A percentile compares a stretch with the other conserved stretches of the same genome.
These are phyloP conservation scores for Neoitamus cyanurus DNA, from an alignment of 2,888 invertebrate genomes.

Conservation along the genomic window DNA sequence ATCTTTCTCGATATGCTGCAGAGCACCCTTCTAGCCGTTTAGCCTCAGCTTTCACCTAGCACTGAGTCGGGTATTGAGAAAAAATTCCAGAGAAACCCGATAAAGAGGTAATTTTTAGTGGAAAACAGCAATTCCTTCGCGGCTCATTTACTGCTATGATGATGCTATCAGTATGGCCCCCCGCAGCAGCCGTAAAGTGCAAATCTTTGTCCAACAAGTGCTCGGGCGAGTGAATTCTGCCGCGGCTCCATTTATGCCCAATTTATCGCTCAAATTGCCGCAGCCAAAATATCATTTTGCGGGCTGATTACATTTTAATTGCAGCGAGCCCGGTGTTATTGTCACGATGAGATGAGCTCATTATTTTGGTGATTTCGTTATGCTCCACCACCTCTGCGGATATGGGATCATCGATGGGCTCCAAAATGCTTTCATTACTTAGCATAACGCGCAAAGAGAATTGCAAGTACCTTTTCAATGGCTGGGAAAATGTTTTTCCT, in stretches of 20 bases:
- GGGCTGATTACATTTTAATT: constrained; percentile 18
- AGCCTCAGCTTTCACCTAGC: not conserved
- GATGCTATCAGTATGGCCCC: not conserved
- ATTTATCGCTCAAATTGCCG: constrained; percentile 11
- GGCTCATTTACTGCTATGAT: not conserved
- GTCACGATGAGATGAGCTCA: not conserved
- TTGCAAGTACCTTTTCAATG: not conserved
- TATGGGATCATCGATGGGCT: not conserved
- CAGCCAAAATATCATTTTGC: not conserved
- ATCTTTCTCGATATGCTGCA: not conserved
- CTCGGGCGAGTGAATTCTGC: not conserved
- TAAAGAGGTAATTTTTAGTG: not conserved
- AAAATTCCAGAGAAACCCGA: not conserved
- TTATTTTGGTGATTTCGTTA: not conserved
- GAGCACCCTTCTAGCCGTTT: not conserved
- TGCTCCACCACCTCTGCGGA: not conserved
- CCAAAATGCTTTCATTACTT: not conserved
- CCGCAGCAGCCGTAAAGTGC: not conserved
- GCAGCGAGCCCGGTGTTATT: not conserved
- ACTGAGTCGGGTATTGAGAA: not conserved
- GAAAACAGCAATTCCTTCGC: not conserved
- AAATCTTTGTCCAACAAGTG: not conserved
- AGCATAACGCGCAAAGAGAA: not conserved
- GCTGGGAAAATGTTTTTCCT: not conserved
- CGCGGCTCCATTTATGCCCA: constrained; percentile 8